A percentile compares a stretch with the other conserved stretches of the same genome.
These are phyloP conservation scores for Gastrophryne carolinensis DNA, from an alignment of 2,797 vertebrate genomes.

Conservation along the genomic window DNA sequence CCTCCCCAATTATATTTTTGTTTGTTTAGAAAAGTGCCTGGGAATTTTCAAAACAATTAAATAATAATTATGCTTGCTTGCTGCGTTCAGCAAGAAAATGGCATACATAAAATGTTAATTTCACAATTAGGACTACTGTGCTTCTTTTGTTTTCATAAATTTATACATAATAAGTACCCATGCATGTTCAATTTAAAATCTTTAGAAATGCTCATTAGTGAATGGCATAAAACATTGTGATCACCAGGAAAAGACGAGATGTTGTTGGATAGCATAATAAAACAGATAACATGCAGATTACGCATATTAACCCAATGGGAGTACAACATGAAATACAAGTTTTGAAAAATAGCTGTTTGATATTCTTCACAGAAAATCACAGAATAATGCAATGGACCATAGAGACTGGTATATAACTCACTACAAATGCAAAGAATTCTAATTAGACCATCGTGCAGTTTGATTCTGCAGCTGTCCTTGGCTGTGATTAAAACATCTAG, in stretches of 20 bases:
- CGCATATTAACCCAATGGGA: conserved; percentile 33
- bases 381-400: conserved; percentile 9
- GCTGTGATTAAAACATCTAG: neutral
- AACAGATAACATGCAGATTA: conserved; percentile 41
- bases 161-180: conserved; percentile 45
- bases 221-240: conserved; percentile 45
- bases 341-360: conserved; percentile 31
- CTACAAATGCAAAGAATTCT: conserved; percentile 13
- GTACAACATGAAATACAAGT: conserved; percentile 20
- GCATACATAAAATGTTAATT: conserved; percentile 49
- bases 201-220: conserved; percentile 40
- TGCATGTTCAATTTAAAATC: conserved; percentile 45
- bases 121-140: conserved; percentile 44
- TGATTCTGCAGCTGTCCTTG: neutral
- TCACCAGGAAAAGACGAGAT: conserved; percentile 33
- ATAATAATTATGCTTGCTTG: conserved; percentile 59
- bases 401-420: conserved; percentile 28
- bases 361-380: conserved; percentile 31
- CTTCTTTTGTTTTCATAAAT: conserved; percentile 46
- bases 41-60: conserved; percentile 60
- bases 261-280: conserved; percentile 44
- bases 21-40: conserved; percentile 49
- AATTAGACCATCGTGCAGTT: conserved; percentile 10
- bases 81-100: conserved; percentile 46
- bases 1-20: conserved; percentile 45